A percentile compares a stretch with the other conserved stretches of the same genome.
Conservation (phyloP, 1,140 invertebrate species). For the Eurosta solidaginis region DNA sequence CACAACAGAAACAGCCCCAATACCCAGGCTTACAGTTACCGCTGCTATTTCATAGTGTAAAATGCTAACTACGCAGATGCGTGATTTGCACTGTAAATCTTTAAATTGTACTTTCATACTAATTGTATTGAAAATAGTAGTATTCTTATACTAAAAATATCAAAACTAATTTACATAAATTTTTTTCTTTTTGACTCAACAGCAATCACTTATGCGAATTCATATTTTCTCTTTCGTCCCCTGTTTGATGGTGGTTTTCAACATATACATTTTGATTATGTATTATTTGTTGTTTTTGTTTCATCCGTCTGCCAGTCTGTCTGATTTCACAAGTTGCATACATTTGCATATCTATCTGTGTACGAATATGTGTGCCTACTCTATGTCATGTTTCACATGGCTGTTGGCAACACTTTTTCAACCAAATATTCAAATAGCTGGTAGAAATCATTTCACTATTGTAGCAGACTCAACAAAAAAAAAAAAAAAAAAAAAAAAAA, state of each 20-base stretch:
- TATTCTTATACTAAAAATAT: too few relatives aligned
- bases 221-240: not conserved
- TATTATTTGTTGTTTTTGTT: not conserved
- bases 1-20: too few relatives aligned
- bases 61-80: too few relatives aligned
- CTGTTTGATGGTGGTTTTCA: not conserved
- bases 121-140: too few relatives aligned
- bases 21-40: too few relatives aligned
- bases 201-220: too few relatives aligned
- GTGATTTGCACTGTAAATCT: too few relatives aligned
- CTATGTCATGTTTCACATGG: not conserved
- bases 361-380: not conserved
- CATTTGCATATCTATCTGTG: not conserved
- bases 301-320: not conserved
- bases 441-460: not conserved
- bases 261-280: not conserved
- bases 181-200: too few relatives aligned
- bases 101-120: too few relatives aligned
- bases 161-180: too few relatives aligned
- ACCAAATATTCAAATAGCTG: slow-evolving; percentile 7
- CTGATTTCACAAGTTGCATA: not conserved
- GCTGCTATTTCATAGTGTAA: too few relatives aligned
- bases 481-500: not conserved
- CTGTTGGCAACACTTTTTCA: slow-evolving; percentile 1
- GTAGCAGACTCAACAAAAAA: too few relatives aligned